Evolutionary conservation across 53 echinoderm and acorn worm species (phyloP).

Genomic region (Patiria pectinifera): DNA sequence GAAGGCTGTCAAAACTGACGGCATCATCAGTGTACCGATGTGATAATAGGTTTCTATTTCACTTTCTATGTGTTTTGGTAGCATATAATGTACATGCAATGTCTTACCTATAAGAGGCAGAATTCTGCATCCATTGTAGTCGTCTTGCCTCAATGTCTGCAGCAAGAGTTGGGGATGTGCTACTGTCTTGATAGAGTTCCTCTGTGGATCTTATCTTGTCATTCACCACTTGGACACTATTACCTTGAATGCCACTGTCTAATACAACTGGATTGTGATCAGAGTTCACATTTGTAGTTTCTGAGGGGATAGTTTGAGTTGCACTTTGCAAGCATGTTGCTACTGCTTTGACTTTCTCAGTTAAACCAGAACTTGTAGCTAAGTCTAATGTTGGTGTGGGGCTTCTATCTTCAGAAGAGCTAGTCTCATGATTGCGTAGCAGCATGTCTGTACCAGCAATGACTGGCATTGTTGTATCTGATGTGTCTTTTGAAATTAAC

Average conservation of each 20-base stretch:
- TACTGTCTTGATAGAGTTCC: not conserved
- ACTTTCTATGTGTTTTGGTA: not conserved
- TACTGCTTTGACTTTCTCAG: not conserved
- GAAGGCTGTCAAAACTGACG: no score
- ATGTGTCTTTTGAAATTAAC: not conserved
- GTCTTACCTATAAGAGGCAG: constrained; percentile 75
- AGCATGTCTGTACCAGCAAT: not conserved
- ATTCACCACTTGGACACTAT: not conserved
- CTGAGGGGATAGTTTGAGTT: not conserved
- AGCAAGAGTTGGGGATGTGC: not conserved
- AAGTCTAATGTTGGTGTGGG: not conserved
- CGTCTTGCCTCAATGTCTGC: constrained; percentile 67
- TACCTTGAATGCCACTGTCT: not conserved
- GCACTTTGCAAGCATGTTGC: not conserved
- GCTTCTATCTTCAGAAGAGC: not conserved
- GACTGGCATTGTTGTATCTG: not conserved
- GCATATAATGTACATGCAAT: not conserved
- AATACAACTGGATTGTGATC: not conserved
- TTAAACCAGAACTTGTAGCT: not conserved
- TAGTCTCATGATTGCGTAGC: not conserved
- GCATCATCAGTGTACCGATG: not conserved
- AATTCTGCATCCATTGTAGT: constrained; percentile 78
- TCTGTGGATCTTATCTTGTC: not conserved
- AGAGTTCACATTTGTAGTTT: not conserved
- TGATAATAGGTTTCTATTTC: not conserved